Conservation (phyloP, 2,888 invertebrate genomes). For the Campoplex capitator region DNA sequence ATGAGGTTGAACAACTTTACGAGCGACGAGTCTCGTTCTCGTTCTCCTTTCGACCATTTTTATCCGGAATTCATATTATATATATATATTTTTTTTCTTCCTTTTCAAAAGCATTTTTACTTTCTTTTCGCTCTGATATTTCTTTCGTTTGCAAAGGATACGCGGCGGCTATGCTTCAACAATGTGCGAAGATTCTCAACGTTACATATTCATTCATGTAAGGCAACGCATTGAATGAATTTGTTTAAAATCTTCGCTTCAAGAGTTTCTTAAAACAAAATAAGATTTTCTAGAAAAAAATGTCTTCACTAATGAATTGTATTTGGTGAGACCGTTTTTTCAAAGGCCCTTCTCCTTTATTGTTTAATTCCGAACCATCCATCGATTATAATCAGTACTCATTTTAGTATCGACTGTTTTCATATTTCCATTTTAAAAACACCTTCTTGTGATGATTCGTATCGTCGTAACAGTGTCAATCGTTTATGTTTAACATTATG, state of each 20-base stretch:
- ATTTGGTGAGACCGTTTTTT: neutral
- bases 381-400: neutral
- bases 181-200: neutral
- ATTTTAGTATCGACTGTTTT: neutral
- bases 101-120: neutral
- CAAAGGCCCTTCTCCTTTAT: neutral
- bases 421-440: neutral
- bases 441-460: neutral
- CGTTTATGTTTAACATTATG: neutral
- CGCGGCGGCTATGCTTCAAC: neutral
- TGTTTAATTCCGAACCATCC: neutral
- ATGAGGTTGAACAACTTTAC: constrained; percentile 21
- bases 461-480: neutral
- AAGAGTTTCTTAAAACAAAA: neutral
- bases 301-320: neutral
- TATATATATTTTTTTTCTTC: neutral
- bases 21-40: constrained; percentile 35
- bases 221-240: neutral
- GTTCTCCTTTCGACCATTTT: constrained; percentile 19
- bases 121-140: neutral
- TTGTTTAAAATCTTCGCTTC: neutral
- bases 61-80: neutral
- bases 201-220: neutral
- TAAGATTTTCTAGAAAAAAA: neutral
- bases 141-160: no score